Base-by-base conservation (phyloP, 2,113 vertebrate genomes). In the Jaculus jaculus region DNA sequence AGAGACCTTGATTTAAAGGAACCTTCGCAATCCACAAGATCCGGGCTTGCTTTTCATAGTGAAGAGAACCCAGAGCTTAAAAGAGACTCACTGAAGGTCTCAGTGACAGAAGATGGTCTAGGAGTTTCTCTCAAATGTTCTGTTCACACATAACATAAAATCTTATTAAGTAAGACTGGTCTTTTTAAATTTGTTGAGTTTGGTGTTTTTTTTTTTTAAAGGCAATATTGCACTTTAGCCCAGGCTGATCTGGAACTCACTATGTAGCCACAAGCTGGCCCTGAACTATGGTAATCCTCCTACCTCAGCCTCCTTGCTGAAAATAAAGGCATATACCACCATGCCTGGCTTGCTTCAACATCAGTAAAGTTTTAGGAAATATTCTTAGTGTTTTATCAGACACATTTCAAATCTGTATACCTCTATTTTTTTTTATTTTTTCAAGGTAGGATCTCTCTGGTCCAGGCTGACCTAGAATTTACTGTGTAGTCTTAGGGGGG, bases 61-160 rank as follows among this genome's bases (percentile, higher is more conserved):
- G 24, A 87, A 84, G 37, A 75, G 32, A 84, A 87, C 66, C 80
- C 12, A 92, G 9, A 84, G 54, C 32, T 77, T 60, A 91, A 87
- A 83, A 47, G 12, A 7, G 51, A 74, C 54, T 86, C 91, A 58
- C 20, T 12, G 24, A 94, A 94, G 61, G 63, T 87, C 61, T 61
- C 0, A 81, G 68, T 47, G 30, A 89, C 54, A 87, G 68, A 80
- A 80, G 30, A 95, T 60, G 6, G 39, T 28, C 34, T 72, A 32
- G n/a, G n/a, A 77, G 84, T 93, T 87, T 5, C 47, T 86, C 28
- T 63, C 13, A 72, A 88, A 80, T 71, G 39, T 80, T 24, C 24
- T 87, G 93, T 66, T 65, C 61, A 93, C 15, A 82, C 58, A 84
- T 87, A 75, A 87, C 47, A 92, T 12, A 68, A 93, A 80, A 69